These are phyloP conservation scores for Thermophis baileyi DNA, from an alignment of 2,113 vertebrate species.

Conservation along the genomic window DNA sequence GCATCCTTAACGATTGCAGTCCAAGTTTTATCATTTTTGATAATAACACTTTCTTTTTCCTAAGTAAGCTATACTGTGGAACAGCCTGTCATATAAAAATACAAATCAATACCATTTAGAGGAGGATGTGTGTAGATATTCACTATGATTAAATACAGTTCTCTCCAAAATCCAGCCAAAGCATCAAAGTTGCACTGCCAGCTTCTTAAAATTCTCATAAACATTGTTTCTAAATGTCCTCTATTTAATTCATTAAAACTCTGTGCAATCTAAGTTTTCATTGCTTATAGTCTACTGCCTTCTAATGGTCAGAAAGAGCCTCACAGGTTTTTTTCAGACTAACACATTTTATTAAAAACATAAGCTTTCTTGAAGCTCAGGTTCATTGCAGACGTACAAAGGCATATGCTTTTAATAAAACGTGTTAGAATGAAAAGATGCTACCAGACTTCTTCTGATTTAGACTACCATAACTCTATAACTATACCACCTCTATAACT, in stretches of 20 bases:
- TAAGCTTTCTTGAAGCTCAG: background rate
- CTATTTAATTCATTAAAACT: background rate
- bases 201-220: background rate
- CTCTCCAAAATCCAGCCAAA: background rate
- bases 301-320: conserved; percentile 27
- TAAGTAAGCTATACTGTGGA: background rate
- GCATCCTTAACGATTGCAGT: background rate
- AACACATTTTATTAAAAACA: background rate
- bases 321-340: background rate
- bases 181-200: background rate
- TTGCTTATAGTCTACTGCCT: conserved; percentile 55
- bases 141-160: rapidly evolving
- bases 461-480: background rate
- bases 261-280: rapidly evolving
- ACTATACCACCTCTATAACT: no score
- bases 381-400: background rate
- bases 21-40: background rate
- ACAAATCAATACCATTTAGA: background rate
- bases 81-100: background rate
- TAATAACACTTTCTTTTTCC: conserved; percentile 13
- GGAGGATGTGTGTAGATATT: background rate
- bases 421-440: background rate
- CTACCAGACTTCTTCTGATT: background rate
- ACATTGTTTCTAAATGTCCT: rapidly evolving
- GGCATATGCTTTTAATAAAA: background rate